Conservation (phyloP, 1,140 invertebrate species). For the Charaxes varanes region DNA sequence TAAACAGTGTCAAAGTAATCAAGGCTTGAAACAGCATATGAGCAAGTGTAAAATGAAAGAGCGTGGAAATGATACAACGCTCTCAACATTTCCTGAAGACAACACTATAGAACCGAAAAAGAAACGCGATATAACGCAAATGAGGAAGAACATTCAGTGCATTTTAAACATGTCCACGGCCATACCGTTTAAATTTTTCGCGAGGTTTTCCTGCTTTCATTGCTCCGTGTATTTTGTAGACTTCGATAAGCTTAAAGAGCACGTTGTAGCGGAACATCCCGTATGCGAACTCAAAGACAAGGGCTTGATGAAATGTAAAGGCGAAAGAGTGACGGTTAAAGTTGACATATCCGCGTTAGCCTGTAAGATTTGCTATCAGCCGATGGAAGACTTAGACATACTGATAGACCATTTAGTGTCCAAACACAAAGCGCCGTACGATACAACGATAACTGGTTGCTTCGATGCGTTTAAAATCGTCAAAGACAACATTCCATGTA, state of each 20-base stretch:
- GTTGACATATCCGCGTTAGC: constrained; percentile 42
- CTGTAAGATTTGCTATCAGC: constrained; percentile 42
- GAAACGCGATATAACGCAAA: constrained; percentile 40
- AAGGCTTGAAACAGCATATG: constrained; percentile 43
- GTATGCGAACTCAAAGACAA: constrained; percentile 51
- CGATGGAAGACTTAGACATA: constrained; percentile 32
- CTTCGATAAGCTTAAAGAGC: constrained; percentile 47
- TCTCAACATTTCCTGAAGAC: constrained; percentile 12
- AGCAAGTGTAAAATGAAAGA: constrained; percentile 35
- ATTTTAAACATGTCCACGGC: constrained; percentile 59
- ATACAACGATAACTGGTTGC: constrained; percentile 36
- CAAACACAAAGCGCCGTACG: constrained; percentile 47
- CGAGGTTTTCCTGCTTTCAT: constrained; percentile 54
- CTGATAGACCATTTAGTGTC: constrained; percentile 49
- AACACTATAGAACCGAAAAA: constrained; percentile 30
- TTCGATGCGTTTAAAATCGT: constrained; percentile 48
- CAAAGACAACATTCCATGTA: constrained; percentile 55
- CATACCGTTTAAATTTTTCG: constrained; percentile 53
- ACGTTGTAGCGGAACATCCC: constrained; percentile 44
- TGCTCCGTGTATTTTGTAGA: constrained; percentile 52
- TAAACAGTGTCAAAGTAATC: constrained; percentile 38
- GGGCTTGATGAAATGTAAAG: constrained; percentile 54
- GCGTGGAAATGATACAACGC: constrained; percentile 3
- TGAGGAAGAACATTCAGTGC: constrained; percentile 48
- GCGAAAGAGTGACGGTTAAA: constrained; percentile 46